Evolutionary conservation across 1,140 invertebrate genomes (phyloP).

Genomic region (Neelides sp.): DNA sequence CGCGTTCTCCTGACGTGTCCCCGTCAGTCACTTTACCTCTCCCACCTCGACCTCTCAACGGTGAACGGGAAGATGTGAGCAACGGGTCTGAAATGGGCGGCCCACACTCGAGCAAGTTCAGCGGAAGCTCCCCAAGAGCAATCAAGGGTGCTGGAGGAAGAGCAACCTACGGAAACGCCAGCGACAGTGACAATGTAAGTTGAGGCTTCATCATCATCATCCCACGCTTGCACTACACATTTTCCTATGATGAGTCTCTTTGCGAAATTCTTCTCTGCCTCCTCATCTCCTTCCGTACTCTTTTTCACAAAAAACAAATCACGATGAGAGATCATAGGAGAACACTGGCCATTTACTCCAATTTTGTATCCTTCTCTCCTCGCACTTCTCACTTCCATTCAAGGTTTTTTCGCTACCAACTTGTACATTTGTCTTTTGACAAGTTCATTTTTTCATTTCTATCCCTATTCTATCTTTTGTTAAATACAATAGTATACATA

Average conservation of each 20-base stretch:
- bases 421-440: too few species aligned
- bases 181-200: conserved; percentile 21
- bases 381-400: too few species aligned
- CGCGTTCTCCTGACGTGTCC: background rate
- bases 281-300: conserved; percentile 1
- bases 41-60: background rate
- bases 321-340: conserved; percentile 1
- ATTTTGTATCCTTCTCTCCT: background rate
- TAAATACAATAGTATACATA: too few species aligned
- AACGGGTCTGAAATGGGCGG: conserved; percentile 24
- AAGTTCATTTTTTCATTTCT: too few species aligned
- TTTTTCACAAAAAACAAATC: background rate
- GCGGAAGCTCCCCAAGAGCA: background rate
- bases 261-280: conserved; percentile 1
- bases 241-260: conserved; percentile 1
- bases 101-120: conserved; percentile 20
- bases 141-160: conserved; percentile 1
- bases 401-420: too few species aligned
- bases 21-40: background rate
- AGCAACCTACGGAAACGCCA: conserved; percentile 9
- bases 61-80: background rate
- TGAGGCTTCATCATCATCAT: conserved; percentile 12
- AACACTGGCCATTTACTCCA: conserved; percentile 8
- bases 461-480: too few species aligned
- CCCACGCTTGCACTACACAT: conserved; percentile 2